phyloP scores from a whole-genome alignment of 2,888 invertebrate genomes.

The Tillus elongatus region DNA sequence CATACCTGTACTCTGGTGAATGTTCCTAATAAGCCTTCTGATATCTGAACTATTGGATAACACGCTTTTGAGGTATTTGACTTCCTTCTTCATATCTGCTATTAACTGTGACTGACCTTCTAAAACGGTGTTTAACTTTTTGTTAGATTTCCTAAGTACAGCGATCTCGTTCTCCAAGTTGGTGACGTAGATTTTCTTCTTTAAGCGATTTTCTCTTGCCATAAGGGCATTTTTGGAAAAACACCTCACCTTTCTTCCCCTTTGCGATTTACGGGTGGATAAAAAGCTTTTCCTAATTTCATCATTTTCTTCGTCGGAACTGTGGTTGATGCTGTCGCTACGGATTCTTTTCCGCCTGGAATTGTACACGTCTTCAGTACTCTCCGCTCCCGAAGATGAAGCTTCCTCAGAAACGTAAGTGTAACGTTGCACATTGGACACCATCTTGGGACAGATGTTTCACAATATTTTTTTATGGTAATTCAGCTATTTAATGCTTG shows the following conservation, averaged over 20 bases:
- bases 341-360: constrained; percentile 6
- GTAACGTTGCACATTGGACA: constrained; percentile 21
- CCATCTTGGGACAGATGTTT: no score
- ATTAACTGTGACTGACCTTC: constrained; percentile 44
- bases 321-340: neutral
- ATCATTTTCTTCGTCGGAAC: constrained; percentile 7
- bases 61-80: constrained; percentile 47
- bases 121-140: constrained; percentile 42
- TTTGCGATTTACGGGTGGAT: constrained; percentile 14
- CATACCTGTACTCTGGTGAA: constrained; percentile 39
- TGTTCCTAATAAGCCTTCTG: constrained; percentile 42
- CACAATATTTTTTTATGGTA: no score
- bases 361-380: constrained; percentile 11
- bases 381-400: constrained; percentile 18
- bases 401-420: constrained; percentile 18
- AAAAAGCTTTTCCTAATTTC: constrained; percentile 15
- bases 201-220: constrained; percentile 53
- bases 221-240: constrained; percentile 50
- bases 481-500: no score
- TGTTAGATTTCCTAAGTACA: constrained; percentile 42
- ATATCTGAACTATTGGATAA: constrained; percentile 48
- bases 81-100: constrained; percentile 45
- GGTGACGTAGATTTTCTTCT: constrained; percentile 52
- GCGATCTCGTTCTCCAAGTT: constrained; percentile 46
- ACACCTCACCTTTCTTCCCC: constrained; percentile 37